Evolutionary conservation across 2,888 invertebrate species (phyloP).

Genomic region (Macrosoma leucophasiata): DNA sequence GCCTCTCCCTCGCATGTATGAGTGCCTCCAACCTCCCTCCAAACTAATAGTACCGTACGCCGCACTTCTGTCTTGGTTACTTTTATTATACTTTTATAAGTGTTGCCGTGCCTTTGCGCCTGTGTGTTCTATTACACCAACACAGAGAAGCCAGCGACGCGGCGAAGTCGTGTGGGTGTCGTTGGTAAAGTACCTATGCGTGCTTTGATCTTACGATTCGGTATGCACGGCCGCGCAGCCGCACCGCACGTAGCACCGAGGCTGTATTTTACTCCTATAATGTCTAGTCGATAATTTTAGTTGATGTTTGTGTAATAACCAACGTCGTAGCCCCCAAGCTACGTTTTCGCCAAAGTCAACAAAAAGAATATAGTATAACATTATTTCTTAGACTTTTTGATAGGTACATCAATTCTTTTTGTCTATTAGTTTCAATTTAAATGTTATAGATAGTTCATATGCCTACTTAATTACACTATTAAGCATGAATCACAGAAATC

Average conservation of each 20-base stretch:
- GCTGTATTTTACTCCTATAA: conserved; percentile 68
- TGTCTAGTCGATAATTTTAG: conserved; percentile 71
- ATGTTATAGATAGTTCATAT: too few relatives aligned
- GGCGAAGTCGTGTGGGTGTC: conserved; percentile 57
- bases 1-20: conserved; percentile 69
- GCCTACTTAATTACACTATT: too few relatives aligned
- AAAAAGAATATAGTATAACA: too few relatives aligned
- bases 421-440: too few relatives aligned
- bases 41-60: conserved; percentile 74
- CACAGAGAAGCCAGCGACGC: conserved; percentile 34
- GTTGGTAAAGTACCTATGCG: conserved; percentile 72
- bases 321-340: conserved; percentile 47
- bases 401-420: too few relatives aligned
- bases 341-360: conserved; percentile 26
- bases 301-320: conserved; percentile 67
- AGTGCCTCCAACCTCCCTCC: conserved; percentile 73
- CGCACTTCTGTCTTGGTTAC: conserved; percentile 69
- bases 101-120: conserved; percentile 43
- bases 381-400: too few relatives aligned
- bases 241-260: conserved; percentile 65
- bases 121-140: conserved; percentile 51
- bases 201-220: conserved; percentile 76
- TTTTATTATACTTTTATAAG: conserved; percentile 68
- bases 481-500: too few relatives aligned
- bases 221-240: conserved; percentile 70